Percentiles rank a stretch among this genome's conserved stretches.
These are phyloP conservation scores for Heliangelus exortis DNA, from an alignment of 2,797 vertebrate genomes.

Conservation along the genomic window DNA sequence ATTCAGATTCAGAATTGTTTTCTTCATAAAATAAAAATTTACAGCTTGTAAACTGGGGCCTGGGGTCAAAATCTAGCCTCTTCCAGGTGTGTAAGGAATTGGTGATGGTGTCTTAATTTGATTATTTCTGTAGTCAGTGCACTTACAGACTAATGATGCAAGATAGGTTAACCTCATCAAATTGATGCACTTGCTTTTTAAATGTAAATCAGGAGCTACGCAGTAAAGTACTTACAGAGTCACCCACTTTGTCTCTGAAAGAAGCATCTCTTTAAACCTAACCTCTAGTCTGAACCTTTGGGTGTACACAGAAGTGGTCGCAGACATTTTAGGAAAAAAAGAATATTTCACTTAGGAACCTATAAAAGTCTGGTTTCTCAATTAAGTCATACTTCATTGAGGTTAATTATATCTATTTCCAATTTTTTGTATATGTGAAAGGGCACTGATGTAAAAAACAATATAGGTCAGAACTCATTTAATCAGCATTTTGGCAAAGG, in stretches of 20 bases:
- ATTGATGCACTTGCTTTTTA: background rate
- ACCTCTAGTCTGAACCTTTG: background rate
- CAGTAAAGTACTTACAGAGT: background rate
- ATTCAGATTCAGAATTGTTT: background rate
- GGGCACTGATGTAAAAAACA: slow-evolving; percentile 29
- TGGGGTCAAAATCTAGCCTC: background rate
- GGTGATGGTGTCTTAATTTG: background rate
- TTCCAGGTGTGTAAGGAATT: background rate
- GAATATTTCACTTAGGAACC: background rate
- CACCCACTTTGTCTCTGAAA: background rate
- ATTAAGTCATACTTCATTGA: slow-evolving; percentile 7
- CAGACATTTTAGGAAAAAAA: background rate
- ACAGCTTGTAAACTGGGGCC: background rate
- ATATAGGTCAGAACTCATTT: slow-evolving; percentile 23
- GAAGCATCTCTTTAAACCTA: background rate
- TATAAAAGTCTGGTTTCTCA: background rate
- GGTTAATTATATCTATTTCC: slow-evolving; percentile 19
- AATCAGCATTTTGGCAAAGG: slow-evolving; percentile 33
- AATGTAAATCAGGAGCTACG: background rate
- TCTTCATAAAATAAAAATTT: background rate
- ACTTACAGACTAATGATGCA: background rate
- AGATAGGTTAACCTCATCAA: background rate
- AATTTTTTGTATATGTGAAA: slow-evolving; percentile 21
- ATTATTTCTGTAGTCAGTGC: background rate
- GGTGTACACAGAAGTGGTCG: background rate